Base-by-base conservation (phyloP, 2,113 vertebrate species). In the Mesoclemmys tuberculata region DNA sequence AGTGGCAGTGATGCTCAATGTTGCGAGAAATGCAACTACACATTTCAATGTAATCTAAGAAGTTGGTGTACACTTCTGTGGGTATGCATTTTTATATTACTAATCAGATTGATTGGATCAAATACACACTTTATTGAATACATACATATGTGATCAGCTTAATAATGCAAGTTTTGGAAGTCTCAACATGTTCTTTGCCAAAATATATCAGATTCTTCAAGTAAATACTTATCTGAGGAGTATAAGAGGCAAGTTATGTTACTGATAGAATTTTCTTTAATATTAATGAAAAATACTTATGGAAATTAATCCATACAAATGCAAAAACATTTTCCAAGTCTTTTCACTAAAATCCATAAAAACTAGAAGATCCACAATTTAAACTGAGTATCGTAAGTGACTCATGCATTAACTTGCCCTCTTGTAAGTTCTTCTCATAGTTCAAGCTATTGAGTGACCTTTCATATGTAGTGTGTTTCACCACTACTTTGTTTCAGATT, bases 1-100 rank as follows among this genome's bases (percentile, higher is more conserved):
- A 87, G 12, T 89, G 93, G 89, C 88, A 93, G 64, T 44, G 38
- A 84, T 84, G 71, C 38, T 93, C 44, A 80, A 48, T 49, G 87
- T 93, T 88, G 85, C 92, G 46, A 93, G 27, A 92, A 87, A 55
- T n/a, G 31, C 6, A 93, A 91, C 14, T 78, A 92, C 94, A 87
- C 21, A 80, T 75, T 92, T 93, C 77, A 49, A 77, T 85, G 55
- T 29, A 79, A 64, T 89, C 31, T 49, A 27, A 29, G 87, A 96
- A 96, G 93, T 92, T 87, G n/a, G 81, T 90, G 56, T 90, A 92
- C 56, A 78, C 92, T 27, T 64, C 56, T 89, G 31, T 87, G 51
- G 35, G 22, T 80, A 44, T 56, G 83, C 35, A 89, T 93, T 74
- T 38, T 74, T 41, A 74, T 24, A 5, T 41, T 74, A 11, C 88